These are phyloP conservation scores for Heterotis niloticus DNA, from an alignment of 2,113 vertebrate species.

Conservation along the genomic window DNA sequence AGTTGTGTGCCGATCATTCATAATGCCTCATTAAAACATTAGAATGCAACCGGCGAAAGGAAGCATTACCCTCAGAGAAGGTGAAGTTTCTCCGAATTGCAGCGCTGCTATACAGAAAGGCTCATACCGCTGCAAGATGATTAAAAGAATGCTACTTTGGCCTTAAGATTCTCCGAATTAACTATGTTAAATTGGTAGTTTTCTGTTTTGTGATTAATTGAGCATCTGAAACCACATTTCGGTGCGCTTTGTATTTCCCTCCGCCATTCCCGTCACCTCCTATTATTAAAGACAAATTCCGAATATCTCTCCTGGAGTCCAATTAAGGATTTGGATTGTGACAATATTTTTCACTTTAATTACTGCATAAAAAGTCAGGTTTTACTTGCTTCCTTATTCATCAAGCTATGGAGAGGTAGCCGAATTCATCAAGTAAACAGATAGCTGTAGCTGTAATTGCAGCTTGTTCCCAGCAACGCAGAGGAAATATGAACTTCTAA, in stretches of 20 bases:
- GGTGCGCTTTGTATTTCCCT: slow-evolving; percentile 97
- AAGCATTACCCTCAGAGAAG: slow-evolving; percentile 53
- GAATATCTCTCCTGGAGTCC: slow-evolving; percentile 99
- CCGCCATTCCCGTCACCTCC: slow-evolving; percentile 97
- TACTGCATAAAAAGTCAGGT: slow-evolving; percentile 92
- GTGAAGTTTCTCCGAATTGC: slow-evolving; percentile 47
- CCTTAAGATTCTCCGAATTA: slow-evolving; percentile 91
- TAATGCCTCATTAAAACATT: slow-evolving; percentile 45
- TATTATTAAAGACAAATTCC: slow-evolving; percentile 99
- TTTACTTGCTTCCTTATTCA: slow-evolving; percentile 98
- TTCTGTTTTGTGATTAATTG: slow-evolving; percentile 97
- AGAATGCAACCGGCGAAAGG: slow-evolving; percentile 48
- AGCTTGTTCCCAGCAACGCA: slow-evolving; percentile 69
- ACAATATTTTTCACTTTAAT: slow-evolving; percentile 99
- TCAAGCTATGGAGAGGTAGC: slow-evolving; percentile 88
- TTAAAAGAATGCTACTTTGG: slow-evolving; percentile 99
- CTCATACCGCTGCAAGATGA: slow-evolving; percentile 86
- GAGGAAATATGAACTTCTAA: slow-evolving; percentile 80
- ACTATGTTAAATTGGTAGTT: slow-evolving; percentile 96
- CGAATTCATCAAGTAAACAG: slow-evolving; percentile 97
- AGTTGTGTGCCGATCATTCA: slow-evolving; percentile 48
- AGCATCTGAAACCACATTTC: slow-evolving; percentile 90
- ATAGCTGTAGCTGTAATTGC: slow-evolving; percentile 93
- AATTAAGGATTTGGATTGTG: slow-evolving; percentile 99
- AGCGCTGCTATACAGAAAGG: slow-evolving; percentile 49